Evolutionary conservation across 2,888 invertebrate species (phyloP), one percentile per base, ranked within the genome.

Genomic region (Drosophila leonis): DNA sequence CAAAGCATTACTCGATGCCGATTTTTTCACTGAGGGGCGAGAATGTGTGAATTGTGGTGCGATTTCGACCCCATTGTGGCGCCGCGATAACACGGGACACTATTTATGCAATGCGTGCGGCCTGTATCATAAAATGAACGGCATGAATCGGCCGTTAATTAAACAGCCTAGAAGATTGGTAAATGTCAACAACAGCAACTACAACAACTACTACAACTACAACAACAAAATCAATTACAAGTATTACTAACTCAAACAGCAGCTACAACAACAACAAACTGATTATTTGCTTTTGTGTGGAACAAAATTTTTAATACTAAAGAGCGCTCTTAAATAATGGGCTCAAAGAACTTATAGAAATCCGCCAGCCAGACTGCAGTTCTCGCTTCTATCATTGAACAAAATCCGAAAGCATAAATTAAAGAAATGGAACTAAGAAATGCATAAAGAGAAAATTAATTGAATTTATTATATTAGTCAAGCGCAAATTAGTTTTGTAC

Each of bases 71-170:
- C 99, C 99, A 77, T 95, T 99, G 88, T 99, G 99, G 99, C 96
- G 99, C 85, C 96, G 99, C 93, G 99, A 99, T 95, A 98, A 98
- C 93, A 98, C 98, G 91, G 99, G 99, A 80, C 98, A 99, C 94
- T 99, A 99, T 94, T 96, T 99, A 91, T 99, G 99, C 96, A 99
- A 99, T 95, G 99, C 99, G 82, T 99, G 99, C 94, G 99, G 99
- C 90, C 97, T 99, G 88, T 99, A 99, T 95, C 96, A 97, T 94
- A 98, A 98, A 95, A 97, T 98, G 97, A 98, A 98, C 94, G 98
- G 98, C 93, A 96, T 97, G 95, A 97, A 97, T 94, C 95, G 98
- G 92, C 98, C 98, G 69, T 95, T 98, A 91, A 96, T 97, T 92
- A 97, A 97, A 94, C 98, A 97, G 93, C 97, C 97, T 92, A 95